These are phyloP conservation scores for Drosophila macrothrix DNA, from an alignment of 2,888 invertebrate species.

Conservation along the genomic window DNA sequence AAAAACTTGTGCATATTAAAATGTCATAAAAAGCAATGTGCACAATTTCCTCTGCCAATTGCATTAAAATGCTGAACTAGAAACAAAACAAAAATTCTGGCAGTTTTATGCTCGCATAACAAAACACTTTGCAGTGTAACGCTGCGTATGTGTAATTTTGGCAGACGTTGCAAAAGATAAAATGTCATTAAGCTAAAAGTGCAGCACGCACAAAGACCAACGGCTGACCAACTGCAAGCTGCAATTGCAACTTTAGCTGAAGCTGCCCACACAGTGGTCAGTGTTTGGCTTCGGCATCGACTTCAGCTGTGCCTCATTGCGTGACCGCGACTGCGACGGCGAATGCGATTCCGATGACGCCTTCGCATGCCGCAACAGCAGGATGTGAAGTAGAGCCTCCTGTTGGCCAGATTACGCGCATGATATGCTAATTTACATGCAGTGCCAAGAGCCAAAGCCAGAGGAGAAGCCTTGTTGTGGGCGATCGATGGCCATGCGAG, in stretches of 20 bases:
- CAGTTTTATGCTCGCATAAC: slow-evolving; percentile 73
- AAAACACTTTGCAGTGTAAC: slow-evolving; percentile 53
- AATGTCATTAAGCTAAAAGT: slow-evolving; percentile 81
- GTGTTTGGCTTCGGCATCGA: slow-evolving; percentile 23
- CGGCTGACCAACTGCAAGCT: slow-evolving; percentile 18
- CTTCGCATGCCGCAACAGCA: slow-evolving; percentile 79
- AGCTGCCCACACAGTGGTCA: slow-evolving; percentile 78
- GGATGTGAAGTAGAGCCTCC: slow-evolving; percentile 72
- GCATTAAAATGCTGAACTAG: slow-evolving; percentile 64
- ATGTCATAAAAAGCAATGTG: slow-evolving; percentile 81
- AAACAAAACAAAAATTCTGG: slow-evolving; percentile 41
- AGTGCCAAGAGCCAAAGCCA: slow-evolving; percentile 38
- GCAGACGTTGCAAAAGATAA: slow-evolving; percentile 61
- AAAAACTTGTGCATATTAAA: slow-evolving; percentile 83
- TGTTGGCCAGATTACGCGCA: slow-evolving; percentile 79
- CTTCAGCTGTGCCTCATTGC: slow-evolving; percentile 29
- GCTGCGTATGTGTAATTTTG: slow-evolving; percentile 72
- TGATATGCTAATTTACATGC: slow-evolving; percentile 81
- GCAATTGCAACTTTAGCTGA: slow-evolving; percentile 21
- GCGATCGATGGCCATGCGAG: slow-evolving; percentile 65
- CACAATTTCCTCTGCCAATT: slow-evolving; percentile 83
- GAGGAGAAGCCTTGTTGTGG: slow-evolving; percentile 54
- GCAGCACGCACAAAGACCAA: slow-evolving; percentile 64
- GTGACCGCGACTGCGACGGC: slow-evolving; percentile 37
- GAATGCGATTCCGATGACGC: slow-evolving; percentile 69